Conservation (phyloP, 2,113 vertebrate species). For the Paramormyrops kingsleyae region DNA sequence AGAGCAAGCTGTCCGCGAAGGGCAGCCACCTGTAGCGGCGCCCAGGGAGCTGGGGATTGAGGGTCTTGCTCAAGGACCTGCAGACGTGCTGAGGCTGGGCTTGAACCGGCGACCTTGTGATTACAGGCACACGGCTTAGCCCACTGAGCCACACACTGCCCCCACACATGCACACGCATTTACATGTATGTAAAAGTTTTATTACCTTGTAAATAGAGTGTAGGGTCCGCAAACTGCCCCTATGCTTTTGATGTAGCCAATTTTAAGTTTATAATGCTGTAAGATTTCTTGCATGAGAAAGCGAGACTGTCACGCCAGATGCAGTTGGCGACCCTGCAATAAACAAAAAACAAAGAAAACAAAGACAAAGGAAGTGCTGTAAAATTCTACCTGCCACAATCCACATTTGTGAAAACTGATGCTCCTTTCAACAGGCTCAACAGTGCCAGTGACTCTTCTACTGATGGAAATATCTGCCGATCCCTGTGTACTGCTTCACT, state of each 20-base stretch:
- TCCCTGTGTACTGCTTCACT: background rate
- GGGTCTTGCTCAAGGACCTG: too few relatives aligned
- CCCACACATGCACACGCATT: background rate
- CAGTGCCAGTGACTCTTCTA: background rate
- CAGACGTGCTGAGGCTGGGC: too few relatives aligned
- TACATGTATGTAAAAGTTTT: background rate
- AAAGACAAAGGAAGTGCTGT: too few relatives aligned
- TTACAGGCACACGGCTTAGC: too few relatives aligned
- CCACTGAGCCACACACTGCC: too few relatives aligned
- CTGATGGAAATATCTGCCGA: background rate
- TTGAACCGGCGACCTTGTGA: too few relatives aligned
- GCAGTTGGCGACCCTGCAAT: background rate
- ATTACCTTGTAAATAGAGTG: background rate
- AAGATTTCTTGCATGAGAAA: background rate
- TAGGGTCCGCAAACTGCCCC: background rate
- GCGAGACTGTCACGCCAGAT: background rate
- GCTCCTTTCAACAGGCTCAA: background rate
- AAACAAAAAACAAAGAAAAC: background rate
- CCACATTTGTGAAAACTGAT: background rate
- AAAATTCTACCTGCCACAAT: too few relatives aligned
- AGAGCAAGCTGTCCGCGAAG: too few relatives aligned
- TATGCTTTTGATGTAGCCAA: background rate
- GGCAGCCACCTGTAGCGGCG: too few relatives aligned
- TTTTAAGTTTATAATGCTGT: background rate
- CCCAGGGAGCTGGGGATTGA: too few relatives aligned